Evolutionary conservation across 2,797 vertebrate genomes (phyloP), one percentile per base, ranked within the genome.

Genomic region (Argentina silus): DNA sequence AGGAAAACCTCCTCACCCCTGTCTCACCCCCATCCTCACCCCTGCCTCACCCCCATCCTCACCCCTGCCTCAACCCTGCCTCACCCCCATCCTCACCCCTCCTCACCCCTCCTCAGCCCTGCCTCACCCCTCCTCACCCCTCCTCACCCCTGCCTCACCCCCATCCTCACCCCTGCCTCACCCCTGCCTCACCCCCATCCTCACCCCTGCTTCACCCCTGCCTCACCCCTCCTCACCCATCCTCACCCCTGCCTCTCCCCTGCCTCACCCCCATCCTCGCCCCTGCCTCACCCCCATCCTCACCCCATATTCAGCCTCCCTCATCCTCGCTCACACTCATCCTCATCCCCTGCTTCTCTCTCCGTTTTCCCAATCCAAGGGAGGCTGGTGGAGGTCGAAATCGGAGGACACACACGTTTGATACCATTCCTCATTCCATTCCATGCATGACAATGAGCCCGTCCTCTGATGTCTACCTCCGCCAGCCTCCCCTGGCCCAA

Each of bases 1-100:
- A 89, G 84, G 78, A 80, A 79, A 75, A 59, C 66, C 50, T 68
- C 56, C 23, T 42, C 5, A 0, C 5, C 70, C 6, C 72, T 15
- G 5, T n/a, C n/a, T 21, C 17, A 9, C 19, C 6, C 17, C 55
- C 10, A 8, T 19, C 55, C 55, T n/a, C n/a, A 21, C 55, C 27
- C 42, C n/a, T 45, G 6, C 55, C 17, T 17, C 36, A 59, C 67
- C 12, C 67, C 14, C 27, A 1, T 19, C 42, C 56, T 6, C 69
- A 14, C 55, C 17, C 17, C 7, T 9, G 8, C 17, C 19, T 23
- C 3, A 14, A 36, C 23, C 27, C 51, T 45, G 7, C 23, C 10
- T 43, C 67, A 59, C 68, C 11, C 67, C 17, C 36, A 3, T 21
- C 17, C 55, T 57, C 17, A 57, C n/a, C 21, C 14, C 55, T 0